A percentile compares a stretch with the other conserved stretches of the same genome.
Evolutionary conservation across 2,888 invertebrate genomes (phyloP).

Genomic region (Hofmannophila pseudospretella): DNA sequence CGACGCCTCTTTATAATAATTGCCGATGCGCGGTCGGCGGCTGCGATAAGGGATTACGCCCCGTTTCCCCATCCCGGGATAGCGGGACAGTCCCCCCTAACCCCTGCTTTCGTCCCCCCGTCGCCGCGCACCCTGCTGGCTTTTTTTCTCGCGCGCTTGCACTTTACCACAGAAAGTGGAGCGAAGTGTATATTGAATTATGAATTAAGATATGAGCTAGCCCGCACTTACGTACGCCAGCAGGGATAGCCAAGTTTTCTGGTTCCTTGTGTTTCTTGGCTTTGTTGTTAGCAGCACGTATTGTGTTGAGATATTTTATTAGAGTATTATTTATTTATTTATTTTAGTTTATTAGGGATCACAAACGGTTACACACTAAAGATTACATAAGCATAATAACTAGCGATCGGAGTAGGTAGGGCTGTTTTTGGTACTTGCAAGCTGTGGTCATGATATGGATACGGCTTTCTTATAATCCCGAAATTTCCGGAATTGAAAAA

Average conservation of each 20-base stretch:
- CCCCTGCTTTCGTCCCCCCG: conserved; percentile 18
- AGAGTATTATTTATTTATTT: too few species aligned
- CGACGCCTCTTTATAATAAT: conserved; percentile 58
- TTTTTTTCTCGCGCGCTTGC: conserved; percentile 66
- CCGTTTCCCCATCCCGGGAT: conserved; percentile 23
- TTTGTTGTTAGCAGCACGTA: neutral
- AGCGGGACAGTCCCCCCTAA: conserved; percentile 9
- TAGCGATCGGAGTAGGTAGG: too few species aligned
- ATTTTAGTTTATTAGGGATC: too few species aligned
- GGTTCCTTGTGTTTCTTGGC: conserved; percentile 2
- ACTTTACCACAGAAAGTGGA: conserved; percentile 47
- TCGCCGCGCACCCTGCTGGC: conserved; percentile 39
- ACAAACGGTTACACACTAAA: too few species aligned
- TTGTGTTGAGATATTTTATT: too few species aligned
- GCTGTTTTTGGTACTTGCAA: too few species aligned
- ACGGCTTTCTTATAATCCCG: too few species aligned
- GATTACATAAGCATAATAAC: too few species aligned
- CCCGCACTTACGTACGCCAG: conserved; percentile 21
- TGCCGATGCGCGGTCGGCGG: conserved; percentile 63
- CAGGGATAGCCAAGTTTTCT: conserved; percentile 11
- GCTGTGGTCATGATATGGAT: too few species aligned
- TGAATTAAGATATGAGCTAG: conserved; percentile 57
- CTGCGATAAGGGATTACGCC: conserved; percentile 63
- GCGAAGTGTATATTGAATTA: conserved; percentile 66
- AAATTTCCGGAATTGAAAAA: too few species aligned